Evolutionary conservation across 2,888 invertebrate species (phyloP).

Genomic region (Oxycera nigricornis): DNA sequence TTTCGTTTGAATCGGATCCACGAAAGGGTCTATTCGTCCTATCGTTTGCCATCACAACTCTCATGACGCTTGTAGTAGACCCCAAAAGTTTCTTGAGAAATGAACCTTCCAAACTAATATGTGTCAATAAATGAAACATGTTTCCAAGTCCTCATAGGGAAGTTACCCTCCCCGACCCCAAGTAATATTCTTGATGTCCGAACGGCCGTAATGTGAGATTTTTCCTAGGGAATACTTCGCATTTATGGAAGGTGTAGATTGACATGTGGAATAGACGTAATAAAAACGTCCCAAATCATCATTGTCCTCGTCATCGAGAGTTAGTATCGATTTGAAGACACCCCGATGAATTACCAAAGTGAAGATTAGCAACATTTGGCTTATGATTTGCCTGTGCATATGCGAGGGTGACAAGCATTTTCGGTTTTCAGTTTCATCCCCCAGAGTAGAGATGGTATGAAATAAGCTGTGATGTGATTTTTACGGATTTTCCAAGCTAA

Average conservation of each 20-base stretch:
- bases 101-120: conserved; percentile 43
- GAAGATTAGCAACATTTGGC: conserved; percentile 38
- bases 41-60: neutral
- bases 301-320: conserved; percentile 37
- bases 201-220: conserved; percentile 33
- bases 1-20: neutral
- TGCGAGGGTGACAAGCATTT: conserved; percentile 22
- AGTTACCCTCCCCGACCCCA: neutral
- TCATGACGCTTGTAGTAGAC: neutral
- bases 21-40: neutral
- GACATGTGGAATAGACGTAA: conserved; percentile 41
- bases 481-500: conserved; percentile 25
- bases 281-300: conserved; percentile 47
- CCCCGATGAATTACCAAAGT: conserved; percentile 23
- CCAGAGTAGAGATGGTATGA: too few relatives aligned
- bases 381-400: conserved; percentile 5
- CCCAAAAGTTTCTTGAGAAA: conserved; percentile 17
- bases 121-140: conserved; percentile 47
- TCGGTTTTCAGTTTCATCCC: too few relatives aligned
- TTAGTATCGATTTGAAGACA: neutral
- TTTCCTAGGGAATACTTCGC: neutral
- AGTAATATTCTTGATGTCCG: conserved; percentile 21
- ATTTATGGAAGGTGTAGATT: conserved; percentile 40
- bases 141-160: conserved; percentile 13
- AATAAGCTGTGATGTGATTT: conserved; percentile 36